Evolutionary conservation across 2,113 vertebrate species (phyloP), one percentile per base, ranked within the genome.

Genomic region (Malurus alboscapulatus): DNA sequence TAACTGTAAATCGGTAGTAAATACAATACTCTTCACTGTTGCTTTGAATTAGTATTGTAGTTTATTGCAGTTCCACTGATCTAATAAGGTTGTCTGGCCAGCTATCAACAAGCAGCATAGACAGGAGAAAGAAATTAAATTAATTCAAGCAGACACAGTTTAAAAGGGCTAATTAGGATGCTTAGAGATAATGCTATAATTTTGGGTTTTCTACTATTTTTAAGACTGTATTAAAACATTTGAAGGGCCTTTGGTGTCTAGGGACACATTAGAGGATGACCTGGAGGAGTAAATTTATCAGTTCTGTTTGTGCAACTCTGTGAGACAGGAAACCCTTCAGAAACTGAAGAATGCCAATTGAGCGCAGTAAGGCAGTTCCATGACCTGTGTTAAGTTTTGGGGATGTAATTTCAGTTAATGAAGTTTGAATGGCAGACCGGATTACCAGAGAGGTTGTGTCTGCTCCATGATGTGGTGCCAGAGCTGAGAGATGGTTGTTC

Each of bases 341-440:
- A 83, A 90, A 66, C 27, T 22, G 27, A 62, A 66, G 32, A 0
- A 0, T 20, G 36, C 9, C 42, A 57, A 1, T 1, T 47, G 44
- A 79, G 13, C 18, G 25, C 7, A 59, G 9, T 62, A 80, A 68
- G 29, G 50, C 30, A 65, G 14, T 77, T 92, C 38, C 80, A 69
- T 1, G 3, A 65, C 21, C 22, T 54, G 8, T 30, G 65, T 57
- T 50, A 45, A 36, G 15, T 59, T 88, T 84, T 53, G 3, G 19
- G 14, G 47, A 32, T 50, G 32, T 50, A 53, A 77, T 84, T 91
- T 87, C 32, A 67, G 10, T 21, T 81, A 54, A 67, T 26, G 30
- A 65, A 73, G 10, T 36, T 63, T 68, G 36, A 88, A 63, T 51
- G n/a, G 48, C 69, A 63, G n/a, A 67, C 59, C 21, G 76, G 58